Evolutionary conservation across 2,797 vertebrate genomes (phyloP).

Genomic region (Ptychobarbus kaznakovi): DNA sequence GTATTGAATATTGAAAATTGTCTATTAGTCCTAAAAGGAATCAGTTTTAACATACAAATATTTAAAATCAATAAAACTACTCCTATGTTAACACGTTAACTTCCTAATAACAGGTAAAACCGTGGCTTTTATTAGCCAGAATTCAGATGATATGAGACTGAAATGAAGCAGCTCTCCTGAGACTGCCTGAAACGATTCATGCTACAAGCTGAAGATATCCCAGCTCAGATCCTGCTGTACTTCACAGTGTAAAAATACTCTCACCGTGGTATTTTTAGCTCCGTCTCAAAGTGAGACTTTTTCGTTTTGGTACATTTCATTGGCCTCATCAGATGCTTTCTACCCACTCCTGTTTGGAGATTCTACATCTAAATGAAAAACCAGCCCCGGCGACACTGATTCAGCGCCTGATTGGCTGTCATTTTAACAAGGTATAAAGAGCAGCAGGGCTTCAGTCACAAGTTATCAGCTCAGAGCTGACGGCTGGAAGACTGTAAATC

Average conservation of each 20-base stretch:
- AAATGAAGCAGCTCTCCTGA: neutral
- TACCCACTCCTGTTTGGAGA: slow-evolving; percentile 4
- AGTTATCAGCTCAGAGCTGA: neutral
- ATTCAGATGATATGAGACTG: neutral
- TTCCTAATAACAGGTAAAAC: neutral
- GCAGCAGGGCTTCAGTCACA: neutral
- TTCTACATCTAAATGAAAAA: slow-evolving; percentile 16
- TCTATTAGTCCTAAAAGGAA: neutral
- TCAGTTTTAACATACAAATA: neutral
- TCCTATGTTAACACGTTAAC: neutral
- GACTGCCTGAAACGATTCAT: neutral
- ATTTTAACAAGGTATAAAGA: slow-evolving; percentile 11
- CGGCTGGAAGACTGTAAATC: neutral
- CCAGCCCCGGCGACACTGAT: neutral
- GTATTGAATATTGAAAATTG: neutral
- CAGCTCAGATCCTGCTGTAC: neutral
- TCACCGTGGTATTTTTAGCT: slow-evolving; percentile 28
- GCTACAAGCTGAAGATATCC: neutral
- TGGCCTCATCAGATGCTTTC: neutral
- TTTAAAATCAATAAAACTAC: neutral
- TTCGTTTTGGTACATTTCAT: slow-evolving; percentile 10
- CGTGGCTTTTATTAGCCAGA: neutral
- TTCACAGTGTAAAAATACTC: slow-evolving; percentile 21
- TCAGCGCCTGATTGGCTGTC: neutral
- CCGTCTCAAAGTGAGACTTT: neutral